Percentiles rank a stretch among this genome's conserved stretches.
phyloP scores from a whole-genome alignment of 53 echinoderm and acorn worm species.

The Hippasteria phrygiana region DNA sequence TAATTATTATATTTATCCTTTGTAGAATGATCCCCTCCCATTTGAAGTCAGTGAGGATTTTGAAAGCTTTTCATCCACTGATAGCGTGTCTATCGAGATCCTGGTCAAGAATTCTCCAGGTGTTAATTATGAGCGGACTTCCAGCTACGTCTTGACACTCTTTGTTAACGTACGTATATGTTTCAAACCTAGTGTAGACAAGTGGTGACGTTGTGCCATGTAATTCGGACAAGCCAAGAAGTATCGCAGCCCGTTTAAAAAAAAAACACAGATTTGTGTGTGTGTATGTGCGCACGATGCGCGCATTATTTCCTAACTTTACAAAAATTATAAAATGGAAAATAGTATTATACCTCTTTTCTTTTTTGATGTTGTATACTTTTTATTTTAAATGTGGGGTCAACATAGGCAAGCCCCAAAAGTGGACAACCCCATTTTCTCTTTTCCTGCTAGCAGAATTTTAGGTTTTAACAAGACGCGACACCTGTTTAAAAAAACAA shows the following conservation, averaged over 20 bases:
- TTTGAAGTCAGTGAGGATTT: background rate
- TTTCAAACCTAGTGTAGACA: background rate
- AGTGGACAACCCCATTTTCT: no score
- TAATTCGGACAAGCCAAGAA: background rate
- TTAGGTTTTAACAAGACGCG: no score
- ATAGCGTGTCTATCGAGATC: background rate
- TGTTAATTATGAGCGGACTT: constrained; percentile 26
- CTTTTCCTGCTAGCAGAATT: no score
- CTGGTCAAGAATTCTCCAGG: constrained; percentile 17
- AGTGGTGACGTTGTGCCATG: background rate
- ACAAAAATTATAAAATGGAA: no score
- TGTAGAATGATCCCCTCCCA: background rate
- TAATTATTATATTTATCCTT: background rate
- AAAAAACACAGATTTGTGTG: no score
- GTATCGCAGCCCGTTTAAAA: background rate
- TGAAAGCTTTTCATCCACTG: background rate
- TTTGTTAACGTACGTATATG: constrained; percentile 33
- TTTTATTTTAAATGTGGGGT: no score
- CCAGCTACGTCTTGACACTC: constrained; percentile 27
- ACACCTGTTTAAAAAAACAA: no score
- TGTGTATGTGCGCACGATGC: no score
- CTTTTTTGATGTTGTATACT: no score
- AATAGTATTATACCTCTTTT: no score
- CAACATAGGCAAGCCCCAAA: no score
- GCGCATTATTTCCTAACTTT: no score